Evolutionary conservation across 2,797 vertebrate genomes (phyloP).

Genomic region (Cephalopachus bancanus): DNA sequence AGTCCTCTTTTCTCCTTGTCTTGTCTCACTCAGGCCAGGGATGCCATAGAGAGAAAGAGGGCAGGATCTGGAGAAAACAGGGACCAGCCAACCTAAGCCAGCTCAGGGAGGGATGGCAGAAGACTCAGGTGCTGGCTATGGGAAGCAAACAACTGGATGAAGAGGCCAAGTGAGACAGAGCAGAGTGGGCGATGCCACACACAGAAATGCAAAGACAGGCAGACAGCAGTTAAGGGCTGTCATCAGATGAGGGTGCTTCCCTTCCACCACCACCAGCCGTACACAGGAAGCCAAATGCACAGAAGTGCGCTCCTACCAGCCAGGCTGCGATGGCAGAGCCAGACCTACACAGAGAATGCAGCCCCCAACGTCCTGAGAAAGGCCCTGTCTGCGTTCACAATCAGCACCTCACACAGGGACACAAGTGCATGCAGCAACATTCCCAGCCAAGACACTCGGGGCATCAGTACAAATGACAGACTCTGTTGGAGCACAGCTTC

Average conservation of each 20-base stretch:
- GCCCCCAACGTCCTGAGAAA: not conserved
- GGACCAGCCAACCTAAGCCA: fast-evolving
- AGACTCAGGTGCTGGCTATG: not conserved
- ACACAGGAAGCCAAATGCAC: fast-evolving
- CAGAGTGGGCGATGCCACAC: too few species aligned
- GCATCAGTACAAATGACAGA: not conserved
- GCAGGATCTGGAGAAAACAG: too few species aligned
- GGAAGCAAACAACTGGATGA: not conserved
- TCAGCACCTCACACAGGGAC: not conserved
- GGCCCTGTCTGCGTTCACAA: not conserved
- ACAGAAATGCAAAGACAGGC: fast-evolving
- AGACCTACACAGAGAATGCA: not conserved
- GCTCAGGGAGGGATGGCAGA: not conserved
- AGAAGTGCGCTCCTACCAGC: not conserved
- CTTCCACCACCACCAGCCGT: too few species aligned
- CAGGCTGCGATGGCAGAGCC: fast-evolving
- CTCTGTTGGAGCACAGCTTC: not conserved
- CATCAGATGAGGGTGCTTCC: not conserved
- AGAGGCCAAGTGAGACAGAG: fast-evolving
- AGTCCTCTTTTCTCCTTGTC: not conserved
- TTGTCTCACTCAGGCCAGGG: not conserved
- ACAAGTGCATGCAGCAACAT: not conserved
- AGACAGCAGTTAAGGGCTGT: not conserved
- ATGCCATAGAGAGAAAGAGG: not conserved
- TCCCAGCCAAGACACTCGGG: not conserved